Evolutionary conservation across 2,888 invertebrate genomes (phyloP).

Genomic region (Stenodema calcarata): DNA sequence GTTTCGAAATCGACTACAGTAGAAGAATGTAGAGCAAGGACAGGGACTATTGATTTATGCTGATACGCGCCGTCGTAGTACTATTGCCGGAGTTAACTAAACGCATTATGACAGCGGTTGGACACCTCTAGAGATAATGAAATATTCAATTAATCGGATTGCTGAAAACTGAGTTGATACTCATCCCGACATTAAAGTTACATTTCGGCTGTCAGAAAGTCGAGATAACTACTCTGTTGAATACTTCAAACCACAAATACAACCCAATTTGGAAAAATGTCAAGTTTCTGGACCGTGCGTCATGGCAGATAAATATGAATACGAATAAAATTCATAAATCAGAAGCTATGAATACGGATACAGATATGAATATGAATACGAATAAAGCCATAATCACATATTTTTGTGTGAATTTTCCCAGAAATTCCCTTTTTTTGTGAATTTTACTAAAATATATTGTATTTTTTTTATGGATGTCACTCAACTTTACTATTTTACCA

Average conservation of each 20-base stretch:
- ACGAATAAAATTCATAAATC: too few relatives aligned
- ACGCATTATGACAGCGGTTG: not conserved
- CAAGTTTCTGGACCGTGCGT: too few relatives aligned
- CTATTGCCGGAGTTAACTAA: conserved; percentile 63
- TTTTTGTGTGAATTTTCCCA: too few relatives aligned
- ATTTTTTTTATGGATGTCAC: too few relatives aligned
- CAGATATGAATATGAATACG: too few relatives aligned
- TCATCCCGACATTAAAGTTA: not conserved
- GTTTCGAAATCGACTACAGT: not conserved
- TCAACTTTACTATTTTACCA: too few relatives aligned
- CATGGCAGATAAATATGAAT: too few relatives aligned
- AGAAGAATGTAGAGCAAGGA: not conserved
- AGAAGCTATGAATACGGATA: too few relatives aligned
- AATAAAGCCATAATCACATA: too few relatives aligned
- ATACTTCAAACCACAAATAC: not conserved
- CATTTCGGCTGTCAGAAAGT: not conserved
- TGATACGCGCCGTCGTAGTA: conserved; percentile 62
- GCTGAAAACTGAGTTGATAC: not conserved
- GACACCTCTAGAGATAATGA: not conserved
- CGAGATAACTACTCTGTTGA: too few relatives aligned
- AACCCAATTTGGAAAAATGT: not conserved
- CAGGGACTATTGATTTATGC: conserved; percentile 7
- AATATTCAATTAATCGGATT: not conserved
- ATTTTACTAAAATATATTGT: too few relatives aligned
- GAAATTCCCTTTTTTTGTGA: too few relatives aligned